Percentiles rank a stretch among this genome's conserved stretches.
phyloP scores from a whole-genome alignment of 2,888 invertebrate genomes.

The Lissocephala sabroskyi region DNA sequence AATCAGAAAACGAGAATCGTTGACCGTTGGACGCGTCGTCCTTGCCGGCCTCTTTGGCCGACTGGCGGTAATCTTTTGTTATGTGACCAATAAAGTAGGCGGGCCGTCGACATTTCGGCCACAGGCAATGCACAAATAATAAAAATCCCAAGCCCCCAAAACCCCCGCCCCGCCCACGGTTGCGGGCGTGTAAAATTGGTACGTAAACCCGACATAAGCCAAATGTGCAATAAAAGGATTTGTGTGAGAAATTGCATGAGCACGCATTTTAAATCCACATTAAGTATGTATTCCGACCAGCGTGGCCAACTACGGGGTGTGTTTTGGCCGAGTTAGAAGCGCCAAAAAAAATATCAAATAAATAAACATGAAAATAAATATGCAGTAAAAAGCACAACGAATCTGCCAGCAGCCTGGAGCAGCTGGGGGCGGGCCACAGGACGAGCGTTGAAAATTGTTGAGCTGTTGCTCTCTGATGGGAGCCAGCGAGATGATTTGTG shows the following conservation, averaged over 20 bases:
- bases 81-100: slow-evolving; percentile 65
- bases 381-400: slow-evolving; percentile 29
- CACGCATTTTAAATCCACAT: slow-evolving; percentile 65
- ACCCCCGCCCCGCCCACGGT: not conserved
- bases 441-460: slow-evolving; percentile 36
- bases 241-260: slow-evolving; percentile 65
- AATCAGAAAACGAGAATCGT: too few species aligned
- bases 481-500: slow-evolving; percentile 49
- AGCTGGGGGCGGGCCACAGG: not conserved
- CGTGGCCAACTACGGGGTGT: not conserved
- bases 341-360: slow-evolving; percentile 29
- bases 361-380: slow-evolving; percentile 47
- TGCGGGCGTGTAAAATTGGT: slow-evolving; percentile 47
- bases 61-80: slow-evolving; percentile 56
- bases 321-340: not conserved
- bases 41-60: slow-evolving; percentile 14
- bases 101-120: slow-evolving; percentile 31
- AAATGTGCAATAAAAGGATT: slow-evolving; percentile 66
- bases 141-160: slow-evolving; percentile 23
- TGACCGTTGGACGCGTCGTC: too few species aligned
- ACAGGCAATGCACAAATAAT: slow-evolving; percentile 28
- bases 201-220: slow-evolving; percentile 61
- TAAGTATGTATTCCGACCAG: slow-evolving; percentile 44
- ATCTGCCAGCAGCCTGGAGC: not conserved
- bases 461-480: slow-evolving; percentile 22